Evolutionary conservation across 2,113 vertebrate species (phyloP), one percentile per base, ranked within the genome.

Genomic region (Callipepla californica): DNA sequence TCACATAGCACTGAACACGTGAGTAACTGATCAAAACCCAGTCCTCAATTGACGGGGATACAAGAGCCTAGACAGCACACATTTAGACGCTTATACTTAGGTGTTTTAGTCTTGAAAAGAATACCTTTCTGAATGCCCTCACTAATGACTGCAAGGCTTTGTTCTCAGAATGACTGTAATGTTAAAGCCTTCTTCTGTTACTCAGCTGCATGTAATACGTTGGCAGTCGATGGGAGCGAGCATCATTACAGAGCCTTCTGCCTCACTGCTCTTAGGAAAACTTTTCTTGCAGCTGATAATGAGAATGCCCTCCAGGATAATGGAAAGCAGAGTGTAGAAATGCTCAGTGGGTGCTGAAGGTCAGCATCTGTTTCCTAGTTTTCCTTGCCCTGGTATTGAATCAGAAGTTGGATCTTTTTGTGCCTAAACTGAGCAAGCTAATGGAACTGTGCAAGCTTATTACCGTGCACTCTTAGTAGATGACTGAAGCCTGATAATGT

Each of bases 271-370:
- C 73, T 78, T 67, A 86, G 61, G 62, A 90, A 90, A 90, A 74
- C 38, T 78, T 93, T 90, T 80, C 80, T 88, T 78, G 77, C 57
- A 70, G 73, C 38, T 85, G 44, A 32, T 88, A 90, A 95, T 85
- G 61, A 89, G 80, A 89, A 76, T 13, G 6, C 57, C 48, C 65
- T 92, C 82, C 40, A 61, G 51, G 72, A 63, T 88, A 94, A 96
- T 78, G 32, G 81, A 83, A 95, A 87, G 45, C 6, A 2, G 61
- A 93, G n/a, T n/a, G 25, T 44, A 58, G 58, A 84, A 92, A 47
- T 40, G 6, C 59, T 88, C 74, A 6, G 5, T 72, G 59, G 80
- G 50, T 66, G 65, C 75, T 1, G 4, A 66, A 89, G 81, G 88
- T 87, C 86, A 90, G 61, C 80, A 57, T 77, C 76, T 90, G 45